A percentile compares a stretch with the other conserved stretches of the same genome.
These are phyloP conservation scores for Microchrysa polita DNA, from an alignment of 2,888 invertebrate genomes.

Conservation along the genomic window DNA sequence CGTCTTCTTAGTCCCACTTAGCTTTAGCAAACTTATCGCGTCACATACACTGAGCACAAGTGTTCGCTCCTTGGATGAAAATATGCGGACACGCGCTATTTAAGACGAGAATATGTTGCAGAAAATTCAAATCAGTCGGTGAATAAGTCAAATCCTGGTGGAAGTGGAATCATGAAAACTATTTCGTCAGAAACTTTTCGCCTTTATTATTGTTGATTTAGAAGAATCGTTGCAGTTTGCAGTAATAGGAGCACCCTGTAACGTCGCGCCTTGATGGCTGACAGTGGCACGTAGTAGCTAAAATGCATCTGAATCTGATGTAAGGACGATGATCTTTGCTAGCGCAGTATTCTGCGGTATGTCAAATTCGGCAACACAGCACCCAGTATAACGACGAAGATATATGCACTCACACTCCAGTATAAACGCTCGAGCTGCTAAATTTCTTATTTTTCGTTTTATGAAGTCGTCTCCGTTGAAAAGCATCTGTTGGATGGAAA, in stretches of 20 bases:
- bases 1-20: no score
- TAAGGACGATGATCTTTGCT: no score
- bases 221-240: background rate
- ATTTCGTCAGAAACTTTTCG: slow-evolving; percentile 29
- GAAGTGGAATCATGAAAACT: slow-evolving; percentile 14
- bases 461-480: background rate
- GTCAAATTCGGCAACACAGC: no score
- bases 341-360: no score
- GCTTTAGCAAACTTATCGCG: background rate
- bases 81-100: slow-evolving; percentile 9
- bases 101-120: background rate
- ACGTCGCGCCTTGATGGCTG: slow-evolving; percentile 1
- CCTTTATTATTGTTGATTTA: slow-evolving; percentile 20
- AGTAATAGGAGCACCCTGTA: background rate
- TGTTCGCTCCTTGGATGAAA: background rate
- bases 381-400: background rate
- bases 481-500: background rate
- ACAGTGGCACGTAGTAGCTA: background rate
- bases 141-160: slow-evolving; percentile 4
- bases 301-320: background rate
- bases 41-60: background rate
- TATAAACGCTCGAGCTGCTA: background rate
- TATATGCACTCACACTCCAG: background rate
- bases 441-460: background rate
- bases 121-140: slow-evolving; percentile 14